A percentile compares a stretch with the other conserved stretches of the same genome.
Conservation (phyloP, 2,113 vertebrate species). For the Andinoacara biseriatus region DNA sequence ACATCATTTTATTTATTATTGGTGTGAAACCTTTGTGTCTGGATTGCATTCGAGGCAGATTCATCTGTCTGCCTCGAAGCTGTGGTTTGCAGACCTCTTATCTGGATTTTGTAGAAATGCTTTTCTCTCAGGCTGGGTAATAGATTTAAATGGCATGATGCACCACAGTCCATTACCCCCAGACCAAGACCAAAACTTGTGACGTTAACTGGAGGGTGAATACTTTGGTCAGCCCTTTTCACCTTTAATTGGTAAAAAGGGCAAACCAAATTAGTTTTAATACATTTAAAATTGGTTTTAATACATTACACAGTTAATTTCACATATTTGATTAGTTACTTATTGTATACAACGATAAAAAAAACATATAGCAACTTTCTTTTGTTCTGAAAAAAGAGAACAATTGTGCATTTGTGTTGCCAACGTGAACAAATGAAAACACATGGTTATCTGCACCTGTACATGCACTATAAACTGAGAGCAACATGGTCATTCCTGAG, state of each 20-base stretch:
- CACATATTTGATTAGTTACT: too few relatives aligned
- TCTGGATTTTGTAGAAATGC: slow-evolving; percentile 22
- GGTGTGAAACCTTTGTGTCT: neutral
- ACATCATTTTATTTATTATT: neutral
- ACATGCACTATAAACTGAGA: neutral
- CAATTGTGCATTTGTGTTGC: neutral
- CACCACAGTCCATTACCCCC: too few relatives aligned
- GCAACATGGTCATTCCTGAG: neutral
- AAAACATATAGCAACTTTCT: too few relatives aligned
- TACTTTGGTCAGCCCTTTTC: too few relatives aligned
- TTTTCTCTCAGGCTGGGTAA: neutral
- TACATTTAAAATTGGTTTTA: too few relatives aligned
- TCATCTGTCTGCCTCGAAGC: neutral
- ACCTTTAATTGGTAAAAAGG: too few relatives aligned
- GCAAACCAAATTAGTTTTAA: too few relatives aligned
- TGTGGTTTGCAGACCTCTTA: slow-evolving; percentile 6
- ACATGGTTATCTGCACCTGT: neutral
- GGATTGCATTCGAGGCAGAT: neutral
- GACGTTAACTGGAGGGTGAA: too few relatives aligned
- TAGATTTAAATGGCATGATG: neutral
- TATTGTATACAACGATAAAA: too few relatives aligned
- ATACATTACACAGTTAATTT: too few relatives aligned
- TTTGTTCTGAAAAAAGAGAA: too few relatives aligned
- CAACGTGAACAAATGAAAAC: neutral
- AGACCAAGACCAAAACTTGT: neutral